Conservation (phyloP, 2,888 invertebrate genomes). For the Seira sanloemensis region DNA sequence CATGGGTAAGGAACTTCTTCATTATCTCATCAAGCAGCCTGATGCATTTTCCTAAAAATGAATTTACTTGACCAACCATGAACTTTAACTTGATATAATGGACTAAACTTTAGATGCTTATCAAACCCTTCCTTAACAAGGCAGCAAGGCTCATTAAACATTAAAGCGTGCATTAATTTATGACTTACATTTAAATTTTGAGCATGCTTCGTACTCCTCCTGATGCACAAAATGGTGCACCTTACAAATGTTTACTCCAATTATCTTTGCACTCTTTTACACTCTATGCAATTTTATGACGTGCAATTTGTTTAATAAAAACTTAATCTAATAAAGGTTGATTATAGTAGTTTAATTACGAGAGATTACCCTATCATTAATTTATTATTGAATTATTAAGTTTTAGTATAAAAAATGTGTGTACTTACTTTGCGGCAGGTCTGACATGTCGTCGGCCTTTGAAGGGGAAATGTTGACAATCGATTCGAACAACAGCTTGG, state of each 20-base stretch:
- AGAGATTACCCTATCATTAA: neutral
- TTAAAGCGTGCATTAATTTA: constrained; percentile 32
- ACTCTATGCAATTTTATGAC: no score
- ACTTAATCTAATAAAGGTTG: neutral
- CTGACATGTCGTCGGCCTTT: constrained; percentile 78
- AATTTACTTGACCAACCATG: constrained; percentile 46
- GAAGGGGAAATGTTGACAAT: constrained; percentile 78
- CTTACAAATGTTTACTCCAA: neutral
- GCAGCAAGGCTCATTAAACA: constrained; percentile 59
- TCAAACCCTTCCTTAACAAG: constrained; percentile 28
- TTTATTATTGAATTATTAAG: no score
- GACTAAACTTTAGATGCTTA: neutral
- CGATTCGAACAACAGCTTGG: constrained; percentile 75
- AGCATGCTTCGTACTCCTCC: neutral
- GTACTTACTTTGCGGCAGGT: constrained; percentile 78
- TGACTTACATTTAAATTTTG: constrained; percentile 16
- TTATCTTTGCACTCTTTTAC: no score
- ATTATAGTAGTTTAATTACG: neutral
- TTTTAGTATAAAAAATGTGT: constrained; percentile 30
- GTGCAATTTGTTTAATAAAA: no score
- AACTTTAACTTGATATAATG: constrained; percentile 42
- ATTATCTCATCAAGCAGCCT: constrained; percentile 7
- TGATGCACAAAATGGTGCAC: no score
- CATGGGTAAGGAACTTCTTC: neutral
- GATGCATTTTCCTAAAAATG: neutral